Evolutionary conservation across 2,888 invertebrate species (phyloP), one percentile per base, ranked within the genome.

Genomic region (Hylaea fasciaria): DNA sequence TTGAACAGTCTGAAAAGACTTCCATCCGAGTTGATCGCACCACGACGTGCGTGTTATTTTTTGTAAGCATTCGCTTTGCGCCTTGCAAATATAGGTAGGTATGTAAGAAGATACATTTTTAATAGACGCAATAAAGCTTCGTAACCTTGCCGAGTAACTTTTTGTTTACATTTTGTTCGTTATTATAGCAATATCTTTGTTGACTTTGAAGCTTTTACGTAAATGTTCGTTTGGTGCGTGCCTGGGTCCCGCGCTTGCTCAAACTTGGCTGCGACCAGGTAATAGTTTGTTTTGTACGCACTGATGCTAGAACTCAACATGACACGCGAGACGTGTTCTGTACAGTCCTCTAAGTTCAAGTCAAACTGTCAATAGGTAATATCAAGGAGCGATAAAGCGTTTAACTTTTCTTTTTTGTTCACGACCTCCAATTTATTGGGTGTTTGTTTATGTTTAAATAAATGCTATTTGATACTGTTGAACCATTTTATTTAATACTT

Each of bases 1-100:
- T 75, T 76, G 73, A 78, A 76, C 78, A 77, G 73, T 78, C 78
- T 82, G 76, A 83, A 86, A 81, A 81, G 80, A 78, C 76, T 78
- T 82, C 74, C 80, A 72, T 70, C 69, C 74, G 76, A 76, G 73
- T 72, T 75, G 72, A 69, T 76, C 71, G 61, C 41, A 8, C 67
- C 68, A 67, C 71, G 71, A 72, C 68, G 70, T 72, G 76, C 68
- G 57, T 69, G 68, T 75, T 73, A 72, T 65, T 74, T 71, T 70
- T 66, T 69, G 66, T 65, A 73, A 72, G 68, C 66, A 64, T 72
- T 59, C 62, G 58, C 61, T 49, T 62, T 63, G 66, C 69, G 65
- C 68, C 64, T 66, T 55, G 53, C 65, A 62, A 71, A 70, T 71
- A 71, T 62, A n/a, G n/a, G n/a, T n/a, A n/a, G n/a, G n/a, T n/a